Base-by-base conservation (phyloP, 2,888 invertebrate genomes). In the Lamellibrachia columna region DNA sequence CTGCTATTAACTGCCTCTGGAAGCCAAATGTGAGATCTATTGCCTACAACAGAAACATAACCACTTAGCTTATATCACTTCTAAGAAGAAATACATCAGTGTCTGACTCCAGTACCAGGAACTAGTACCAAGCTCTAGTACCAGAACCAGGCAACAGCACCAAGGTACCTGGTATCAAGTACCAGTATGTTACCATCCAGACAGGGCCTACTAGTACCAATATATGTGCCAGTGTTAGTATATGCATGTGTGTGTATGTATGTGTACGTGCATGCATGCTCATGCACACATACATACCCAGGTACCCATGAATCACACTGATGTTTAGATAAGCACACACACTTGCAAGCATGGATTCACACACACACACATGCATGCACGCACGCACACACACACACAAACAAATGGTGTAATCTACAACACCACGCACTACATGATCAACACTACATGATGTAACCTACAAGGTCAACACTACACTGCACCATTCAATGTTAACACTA, bases 1-100 rank as follows among this genome's bases (percentile, higher is more conserved):
- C 75, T 75, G 75, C 75, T 75, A n/a, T 75, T 75, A 75, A 75
- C 75, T 22, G 75, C 75, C 75, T 75, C 75, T 11, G 75, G 75
- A 6, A 75, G 75, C 75, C 75, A 75, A 15, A 75, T 22, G 75
- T 75, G 75, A 75, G 75, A 75, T 75, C 75, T 75, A 75, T 75
- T 75, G 75, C 75, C 75, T 75, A 22, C 22, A 75, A 75, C 3
- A n/a, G 75, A 75, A 75, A 75, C 75, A 75, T n/a, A 75, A 6
- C 75, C 15, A 22, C 2, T 75, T 75, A 75, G 58, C 3, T 11
- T 58, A 15, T 58, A 8, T 58, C 58, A 75, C 15, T 75, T 75
- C 75, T 22, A 75, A 75, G 75, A 75, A 3, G 15, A 75, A 75
- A 75, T 15, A 22, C 15, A 75, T 3, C 6, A n/a, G 11, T 75